Conservation (phyloP, 2,113 vertebrate species). For the Microcebus jonahi region DNA sequence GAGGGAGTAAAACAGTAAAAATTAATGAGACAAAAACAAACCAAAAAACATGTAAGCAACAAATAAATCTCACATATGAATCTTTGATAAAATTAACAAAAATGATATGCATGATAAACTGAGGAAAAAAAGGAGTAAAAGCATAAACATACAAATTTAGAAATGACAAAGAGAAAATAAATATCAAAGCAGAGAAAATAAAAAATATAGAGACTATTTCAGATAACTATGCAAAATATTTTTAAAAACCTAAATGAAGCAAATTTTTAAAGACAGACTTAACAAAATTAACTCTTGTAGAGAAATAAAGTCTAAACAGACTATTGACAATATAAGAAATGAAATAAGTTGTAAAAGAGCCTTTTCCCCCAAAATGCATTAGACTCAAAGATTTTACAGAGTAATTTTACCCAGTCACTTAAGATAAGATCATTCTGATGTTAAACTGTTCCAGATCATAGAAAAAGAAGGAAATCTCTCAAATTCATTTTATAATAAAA, state of each 20-base stretch:
- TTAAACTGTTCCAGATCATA: background rate
- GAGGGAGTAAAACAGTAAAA: background rate
- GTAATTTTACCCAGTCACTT: background rate
- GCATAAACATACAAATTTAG: background rate
- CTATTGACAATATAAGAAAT: background rate
- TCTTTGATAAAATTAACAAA: background rate
- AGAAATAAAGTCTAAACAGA: background rate
- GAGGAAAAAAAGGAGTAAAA: background rate
- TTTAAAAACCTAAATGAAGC: background rate
- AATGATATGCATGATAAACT: background rate
- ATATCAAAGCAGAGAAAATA: background rate
- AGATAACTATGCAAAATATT: background rate
- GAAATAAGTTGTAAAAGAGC: background rate
- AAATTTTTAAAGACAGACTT: background rate
- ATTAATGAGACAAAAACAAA: background rate
- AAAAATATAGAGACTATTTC: background rate
- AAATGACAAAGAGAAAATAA: background rate
- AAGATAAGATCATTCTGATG: background rate
- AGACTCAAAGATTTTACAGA: background rate
- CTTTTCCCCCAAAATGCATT: background rate
- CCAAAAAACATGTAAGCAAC: background rate
- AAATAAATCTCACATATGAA: background rate
- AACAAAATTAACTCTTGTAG: background rate
- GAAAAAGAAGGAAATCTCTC: background rate
- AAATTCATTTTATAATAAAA: background rate